Evolutionary conservation across 2,888 invertebrate species (phyloP).

Genomic region (Stenotaenia linearis): DNA sequence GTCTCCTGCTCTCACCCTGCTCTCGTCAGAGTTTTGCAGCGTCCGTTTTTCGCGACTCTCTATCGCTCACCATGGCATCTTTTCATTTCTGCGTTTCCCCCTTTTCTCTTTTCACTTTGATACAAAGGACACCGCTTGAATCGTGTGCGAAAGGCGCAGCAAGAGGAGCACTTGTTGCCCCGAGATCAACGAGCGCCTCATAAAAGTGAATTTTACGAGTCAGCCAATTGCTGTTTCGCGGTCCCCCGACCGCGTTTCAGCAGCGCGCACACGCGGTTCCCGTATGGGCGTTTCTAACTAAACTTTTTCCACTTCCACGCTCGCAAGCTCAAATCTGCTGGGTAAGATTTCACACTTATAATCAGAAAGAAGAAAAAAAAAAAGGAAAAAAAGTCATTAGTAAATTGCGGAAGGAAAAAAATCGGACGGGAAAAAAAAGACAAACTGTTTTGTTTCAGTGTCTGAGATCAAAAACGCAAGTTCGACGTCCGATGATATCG

Average conservation of each 20-base stretch:
- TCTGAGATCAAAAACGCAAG: not conserved
- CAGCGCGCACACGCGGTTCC: not conserved
- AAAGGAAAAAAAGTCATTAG: not conserved
- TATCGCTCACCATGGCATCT: not conserved
- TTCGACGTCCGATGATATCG: constrained; percentile 21
- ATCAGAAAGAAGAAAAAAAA: not conserved
- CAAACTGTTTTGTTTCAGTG: not conserved
- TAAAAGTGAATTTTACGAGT: constrained; percentile 24
- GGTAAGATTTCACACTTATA: not conserved
- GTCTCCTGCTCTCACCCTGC: constrained; percentile 28
- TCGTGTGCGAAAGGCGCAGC: not conserved
- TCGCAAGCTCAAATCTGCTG: not conserved
- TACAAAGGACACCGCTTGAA: constrained; percentile 13
- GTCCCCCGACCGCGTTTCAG: constrained; percentile 2
- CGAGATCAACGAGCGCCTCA: constrained; percentile 20
- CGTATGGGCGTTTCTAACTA: not conserved
- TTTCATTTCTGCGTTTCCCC: not conserved
- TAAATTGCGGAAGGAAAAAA: not conserved
- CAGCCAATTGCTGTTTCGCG: constrained; percentile 24
- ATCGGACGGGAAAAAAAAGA: not conserved
- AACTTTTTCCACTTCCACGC: not conserved
- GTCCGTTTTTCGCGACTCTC: not conserved
- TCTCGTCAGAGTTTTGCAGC: not conserved
- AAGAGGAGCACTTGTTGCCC: constrained; percentile 10
- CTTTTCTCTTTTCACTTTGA: not conserved